Evolutionary conservation across 2,797 vertebrate species (phyloP).

Genomic region (Apodemus agrarius): DNA sequence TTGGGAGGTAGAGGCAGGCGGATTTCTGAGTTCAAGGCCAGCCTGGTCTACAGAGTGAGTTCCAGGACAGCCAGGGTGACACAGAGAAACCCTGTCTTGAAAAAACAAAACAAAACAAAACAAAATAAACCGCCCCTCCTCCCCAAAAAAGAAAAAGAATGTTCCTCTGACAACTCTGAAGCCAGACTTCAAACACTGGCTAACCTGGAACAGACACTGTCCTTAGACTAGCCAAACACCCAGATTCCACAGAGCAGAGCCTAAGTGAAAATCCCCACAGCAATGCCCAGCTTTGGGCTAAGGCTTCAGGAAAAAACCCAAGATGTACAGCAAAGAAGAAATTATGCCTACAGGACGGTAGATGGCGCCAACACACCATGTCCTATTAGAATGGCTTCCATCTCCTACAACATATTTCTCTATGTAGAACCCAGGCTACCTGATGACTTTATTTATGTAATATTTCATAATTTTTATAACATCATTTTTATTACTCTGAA

Average conservation of each 20-base stretch:
- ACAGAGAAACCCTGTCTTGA: no score
- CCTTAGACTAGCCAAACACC: background rate
- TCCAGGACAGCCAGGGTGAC: no score
- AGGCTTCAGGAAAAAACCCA: background rate
- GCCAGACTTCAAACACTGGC: background rate
- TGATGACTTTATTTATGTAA: background rate
- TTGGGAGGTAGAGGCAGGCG: no score
- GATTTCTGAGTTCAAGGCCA: no score
- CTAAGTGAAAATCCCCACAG: background rate
- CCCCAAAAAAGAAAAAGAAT: no score
- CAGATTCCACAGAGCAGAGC: background rate
- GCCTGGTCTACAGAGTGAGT: no score
- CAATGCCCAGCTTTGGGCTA: background rate
- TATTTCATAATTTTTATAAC: background rate
- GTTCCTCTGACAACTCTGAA: background rate
- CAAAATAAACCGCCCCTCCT: no score
- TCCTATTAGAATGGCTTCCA: background rate
- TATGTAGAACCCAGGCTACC: background rate
- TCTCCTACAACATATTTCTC: background rate
- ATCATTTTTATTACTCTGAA: conserved; percentile 29
- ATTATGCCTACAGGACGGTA: conserved; percentile 61
- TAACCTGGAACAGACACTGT: background rate
- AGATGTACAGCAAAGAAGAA: background rate
- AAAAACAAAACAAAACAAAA: no score
- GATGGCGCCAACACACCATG: conserved; percentile 68